Evolutionary conservation across 2,888 invertebrate genomes (phyloP), one percentile per base, ranked within the genome.

Genomic region (Dynastes tityus): DNA sequence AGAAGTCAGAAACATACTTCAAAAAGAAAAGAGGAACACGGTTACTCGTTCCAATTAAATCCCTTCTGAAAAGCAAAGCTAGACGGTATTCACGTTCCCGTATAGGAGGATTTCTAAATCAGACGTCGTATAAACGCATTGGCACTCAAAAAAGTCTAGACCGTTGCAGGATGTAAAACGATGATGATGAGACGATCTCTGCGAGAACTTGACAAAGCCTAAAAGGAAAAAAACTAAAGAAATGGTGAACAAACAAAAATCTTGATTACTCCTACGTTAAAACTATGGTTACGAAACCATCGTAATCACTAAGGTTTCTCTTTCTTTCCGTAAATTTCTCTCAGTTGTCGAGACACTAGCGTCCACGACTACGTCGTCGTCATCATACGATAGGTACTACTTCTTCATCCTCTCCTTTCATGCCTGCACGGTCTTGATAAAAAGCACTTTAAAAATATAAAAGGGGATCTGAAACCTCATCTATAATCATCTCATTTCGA

Each of bases 401-500:
- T 68, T 68, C 67, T 68, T 68, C 61, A 37, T 68, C 63, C 49
- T 16, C 27, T 78, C 80, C 85, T 85, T 86, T 86, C 83, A 85
- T 84, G 85, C 85, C 85, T 84, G 83, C 83, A 84, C 83, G 83
- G 80, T 81, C 80, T 80, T 81, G 81, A 81, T 83, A 82, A 82
- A 82, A 82, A 81, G 82, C 80, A 80, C 82, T 82, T 80, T 80
- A 78, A 78, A 74, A 82, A 82, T 81, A 84, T 82, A 84, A 84
- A 84, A 83, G 83, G 82, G 82, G 82, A 84, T 82, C 82, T 80
- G 84, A 85, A 84, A 85, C 87, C 86, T 86, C 87, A 87, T 88
- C 87, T 85, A 87, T 87, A 88, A 88, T 88, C 88, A 88, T 88
- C 88, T 88, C 88, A 87, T 88, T 88, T 87, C 87, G 85, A 84